Conservation (phyloP, 2,888 invertebrate genomes). For the Dione juno region DNA sequence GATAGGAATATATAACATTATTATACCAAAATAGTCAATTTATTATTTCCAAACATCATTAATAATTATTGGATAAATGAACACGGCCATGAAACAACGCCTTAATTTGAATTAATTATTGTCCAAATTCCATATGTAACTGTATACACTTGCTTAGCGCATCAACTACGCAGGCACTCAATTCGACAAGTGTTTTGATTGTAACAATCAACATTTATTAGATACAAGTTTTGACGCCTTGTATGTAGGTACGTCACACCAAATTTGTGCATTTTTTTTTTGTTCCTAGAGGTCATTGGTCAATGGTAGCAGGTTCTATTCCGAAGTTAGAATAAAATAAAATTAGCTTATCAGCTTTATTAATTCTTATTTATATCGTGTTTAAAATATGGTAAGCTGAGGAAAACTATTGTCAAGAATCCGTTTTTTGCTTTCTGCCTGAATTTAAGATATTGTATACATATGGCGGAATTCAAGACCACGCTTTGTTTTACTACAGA, state of each 20-base stretch:
- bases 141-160: constrained; percentile 23
- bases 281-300: background rate
- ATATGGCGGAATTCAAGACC: too few species aligned
- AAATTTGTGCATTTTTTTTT: background rate
- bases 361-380: too few species aligned
- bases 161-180: constrained; percentile 31
- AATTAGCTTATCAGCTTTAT: too few species aligned
- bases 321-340: background rate
- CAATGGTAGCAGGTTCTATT: background rate
- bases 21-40: background rate
- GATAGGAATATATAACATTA: background rate
- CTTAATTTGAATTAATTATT: constrained; percentile 10
- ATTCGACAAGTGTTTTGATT: constrained; percentile 47
- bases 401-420: too few species aligned
- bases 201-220: constrained; percentile 45
- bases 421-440: too few species aligned
- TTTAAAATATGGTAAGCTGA: too few species aligned
- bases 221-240: constrained; percentile 5
- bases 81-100: background rate
- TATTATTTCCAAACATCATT: background rate
- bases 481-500: too few species aligned
- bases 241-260: too few species aligned
- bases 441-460: too few species aligned
- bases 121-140: constrained; percentile 10
- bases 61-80: constrained; percentile 14